A percentile compares a stretch with the other conserved stretches of the same genome.
Conservation (phyloP, 2,113 vertebrate species). For the Megaceryle torquata region DNA sequence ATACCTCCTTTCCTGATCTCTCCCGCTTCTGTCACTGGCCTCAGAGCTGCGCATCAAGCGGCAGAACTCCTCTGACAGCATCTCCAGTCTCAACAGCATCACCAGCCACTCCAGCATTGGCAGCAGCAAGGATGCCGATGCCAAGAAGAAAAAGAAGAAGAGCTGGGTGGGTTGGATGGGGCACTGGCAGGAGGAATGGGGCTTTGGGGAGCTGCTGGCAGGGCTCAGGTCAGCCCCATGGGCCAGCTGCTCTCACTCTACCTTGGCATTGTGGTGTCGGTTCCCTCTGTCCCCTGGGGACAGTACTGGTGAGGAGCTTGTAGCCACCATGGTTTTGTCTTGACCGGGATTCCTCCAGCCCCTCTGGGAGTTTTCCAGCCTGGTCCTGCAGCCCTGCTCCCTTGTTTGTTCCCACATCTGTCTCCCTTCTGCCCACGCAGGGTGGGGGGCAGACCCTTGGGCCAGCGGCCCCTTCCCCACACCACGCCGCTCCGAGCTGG, state of each 20-base stretch:
- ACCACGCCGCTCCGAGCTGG: conserved; percentile 17
- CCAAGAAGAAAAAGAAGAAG: conserved; percentile 98
- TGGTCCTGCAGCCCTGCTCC: background rate
- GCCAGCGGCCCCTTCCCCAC: background rate
- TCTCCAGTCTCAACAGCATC: conserved; percentile 95
- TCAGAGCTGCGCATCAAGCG: conserved; percentile 88
- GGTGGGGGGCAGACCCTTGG: accelerated
- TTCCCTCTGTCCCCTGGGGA: background rate
- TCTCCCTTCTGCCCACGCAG: background rate
- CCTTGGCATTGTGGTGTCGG: background rate
- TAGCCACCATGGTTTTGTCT: background rate
- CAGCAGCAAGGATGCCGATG: conserved; percentile 89
- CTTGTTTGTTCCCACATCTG: background rate
- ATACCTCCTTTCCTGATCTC: background rate
- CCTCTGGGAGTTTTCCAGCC: background rate
- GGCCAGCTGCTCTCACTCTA: background rate
- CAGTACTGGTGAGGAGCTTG: background rate
- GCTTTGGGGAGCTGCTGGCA: background rate
- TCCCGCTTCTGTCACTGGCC: background rate
- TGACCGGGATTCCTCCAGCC: background rate
- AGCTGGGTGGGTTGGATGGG: conserved; percentile 84
- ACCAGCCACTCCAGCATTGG: conserved; percentile 92
- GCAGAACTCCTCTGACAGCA: conserved; percentile 96
- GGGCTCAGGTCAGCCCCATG: background rate
- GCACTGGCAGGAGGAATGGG: accelerated